Evolutionary conservation across 1,140 invertebrate genomes (phyloP), one percentile per base, ranked within the genome.

Genomic region (Medauroidea extradentata): DNA sequence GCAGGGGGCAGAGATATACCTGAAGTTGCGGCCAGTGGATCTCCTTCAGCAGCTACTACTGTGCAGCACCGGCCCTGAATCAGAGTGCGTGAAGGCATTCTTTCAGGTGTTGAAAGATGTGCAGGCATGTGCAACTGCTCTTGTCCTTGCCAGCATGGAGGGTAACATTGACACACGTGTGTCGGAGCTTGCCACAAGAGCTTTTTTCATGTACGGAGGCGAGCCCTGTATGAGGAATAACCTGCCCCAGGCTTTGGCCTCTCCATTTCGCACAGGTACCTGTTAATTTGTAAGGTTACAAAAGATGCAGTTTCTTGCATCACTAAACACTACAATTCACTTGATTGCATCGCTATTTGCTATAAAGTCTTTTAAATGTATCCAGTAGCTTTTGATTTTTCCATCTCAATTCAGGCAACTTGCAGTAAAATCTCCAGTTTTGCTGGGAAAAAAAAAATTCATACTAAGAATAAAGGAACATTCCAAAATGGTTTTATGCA

Each of bases 131-230:
- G 90, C 92, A 0, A 93, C 90, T 5, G 88, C 88, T 57, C 76
- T 97, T 2, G 87, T 94, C 63, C 71, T 98, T 46, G 93, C 93
- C 0, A 95, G 91, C 42, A 80, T 84, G 62, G 84, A 84, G 65
- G 82, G 74, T 65, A 75, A 80, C 54, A 83, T 80, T 61, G 87
- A 88, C 59, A 81, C 83, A 25, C 85, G 91, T 66, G 78, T 87
- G 0, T 82, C 85, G 41, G 89, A 96, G 67, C 91, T 90, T 86
- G 94, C 95, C 3, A 89, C 89, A 1, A 83, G 91, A 68, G 94
- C 94, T 0, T 96, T 97, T 71, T 94, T 97, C 69, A 74, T 94
- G 56, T 96, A 94, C 73, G 94, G 95, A 29, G 89, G 89, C 11
- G 92, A 95, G 66, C 81, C 80, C 5, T 23, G 43, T 39, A 14